Evolutionary conservation across 2,888 invertebrate genomes (phyloP), one percentile per base, ranked within the genome.

Genomic region (Drosophila affinis): DNA sequence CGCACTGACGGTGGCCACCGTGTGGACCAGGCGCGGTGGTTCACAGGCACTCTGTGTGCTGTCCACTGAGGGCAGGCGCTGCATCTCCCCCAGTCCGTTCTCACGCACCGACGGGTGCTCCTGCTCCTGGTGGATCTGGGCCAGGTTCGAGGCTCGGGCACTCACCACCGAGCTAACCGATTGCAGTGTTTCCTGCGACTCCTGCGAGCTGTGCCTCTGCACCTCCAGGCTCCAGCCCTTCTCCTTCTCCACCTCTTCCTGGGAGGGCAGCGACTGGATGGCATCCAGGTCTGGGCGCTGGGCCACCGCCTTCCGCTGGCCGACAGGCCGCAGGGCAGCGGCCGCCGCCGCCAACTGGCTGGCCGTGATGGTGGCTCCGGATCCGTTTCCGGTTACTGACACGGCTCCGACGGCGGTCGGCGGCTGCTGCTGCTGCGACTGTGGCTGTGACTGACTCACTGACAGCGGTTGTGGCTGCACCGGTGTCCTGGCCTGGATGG

Each of bases 251-350:
- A 67, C 17, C 17, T 81, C 83, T 21, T 89, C 89, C n/a, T 87
- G 76, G n/a, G 89, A 91, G 3, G 94, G 94, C 78, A 94, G 93
- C 52, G 94, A 92, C 62, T 94, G 94, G 78, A 94, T 94, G 6
- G 94, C 94, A 77, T 94, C 94, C 9, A 94, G 93, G 17, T 92
- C 91, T 60, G 91, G 62, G 5, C 54, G 54, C 47, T 68, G 65
- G 21, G 61, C 72, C 17, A 80, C 73, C 47, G 68, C 56, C 56
- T 79, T 80, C 3, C 87, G 75, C 60, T 59, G 87, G 1, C 68
- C 79, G 60, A 70, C 89, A 59, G 82, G 82, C 29, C 85, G 81
- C 29, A 90, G 71, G 0, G 90, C 90, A 9, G 85, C 87, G 1
- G 89, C 90, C 0, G 90, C 86, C 0, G 89, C 88, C 1, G 85